Conservation (phyloP, 2,888 invertebrate genomes). For the Phaonia tiefii region DNA sequence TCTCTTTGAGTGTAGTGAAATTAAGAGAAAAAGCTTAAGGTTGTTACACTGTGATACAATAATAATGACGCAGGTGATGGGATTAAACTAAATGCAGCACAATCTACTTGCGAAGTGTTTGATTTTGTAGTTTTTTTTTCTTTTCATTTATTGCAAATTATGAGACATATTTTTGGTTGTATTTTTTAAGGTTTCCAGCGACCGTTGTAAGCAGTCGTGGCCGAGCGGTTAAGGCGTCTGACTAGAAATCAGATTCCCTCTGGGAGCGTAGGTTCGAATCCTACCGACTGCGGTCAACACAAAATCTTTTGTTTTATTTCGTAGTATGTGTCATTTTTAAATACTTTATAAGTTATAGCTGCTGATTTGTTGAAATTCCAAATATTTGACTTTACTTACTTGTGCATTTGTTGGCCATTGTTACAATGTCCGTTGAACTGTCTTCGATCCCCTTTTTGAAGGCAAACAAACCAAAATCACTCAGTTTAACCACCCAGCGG, state of each 20-base stretch:
- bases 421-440: conserved; percentile 84
- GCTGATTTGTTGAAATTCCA: background rate
- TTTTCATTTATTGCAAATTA: too few species aligned
- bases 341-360: background rate
- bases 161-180: too few species aligned
- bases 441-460: conserved; percentile 88
- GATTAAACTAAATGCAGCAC: too few species aligned
- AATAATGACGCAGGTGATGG: too few species aligned
- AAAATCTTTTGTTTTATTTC: background rate
- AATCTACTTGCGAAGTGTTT: too few species aligned
- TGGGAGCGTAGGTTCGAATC: conserved; percentile 79
- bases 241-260: conserved; percentile 79
- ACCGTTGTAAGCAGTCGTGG: conserved; percentile 78
- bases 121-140: too few species aligned
- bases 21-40: too few species aligned
- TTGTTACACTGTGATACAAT: too few species aligned
- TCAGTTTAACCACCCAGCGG: conserved; percentile 95
- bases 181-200: too few species aligned
- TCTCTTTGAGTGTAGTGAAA: too few species aligned
- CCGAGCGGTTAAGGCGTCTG: conserved; percentile 80
- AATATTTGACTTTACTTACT: conserved; percentile 81
- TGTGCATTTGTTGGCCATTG: conserved; percentile 84
- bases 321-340: background rate
- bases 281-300: conserved; percentile 72
- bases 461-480: conserved; percentile 94